Evolutionary conservation across 2,797 vertebrate genomes (phyloP).

Genomic region (Poecilia gillii): DNA sequence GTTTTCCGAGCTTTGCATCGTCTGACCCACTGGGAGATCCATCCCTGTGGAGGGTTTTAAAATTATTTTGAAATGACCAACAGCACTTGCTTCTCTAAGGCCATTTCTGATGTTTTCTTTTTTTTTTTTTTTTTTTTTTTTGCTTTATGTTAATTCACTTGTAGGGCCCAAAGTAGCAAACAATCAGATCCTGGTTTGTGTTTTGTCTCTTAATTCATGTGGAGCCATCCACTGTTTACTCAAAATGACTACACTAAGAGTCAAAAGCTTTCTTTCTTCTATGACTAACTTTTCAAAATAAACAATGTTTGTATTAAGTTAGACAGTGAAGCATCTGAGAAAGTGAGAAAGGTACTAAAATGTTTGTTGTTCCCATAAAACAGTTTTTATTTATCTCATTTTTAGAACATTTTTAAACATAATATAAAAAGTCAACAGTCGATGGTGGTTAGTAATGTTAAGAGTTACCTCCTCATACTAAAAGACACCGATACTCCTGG

Average conservation of each 20-base stretch:
- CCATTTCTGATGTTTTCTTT: neutral
- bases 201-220: neutral
- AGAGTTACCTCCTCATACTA: neutral
- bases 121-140: too few species aligned
- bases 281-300: neutral
- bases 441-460: neutral
- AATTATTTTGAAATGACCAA: neutral
- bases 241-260: neutral
- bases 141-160: neutral
- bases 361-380: neutral
- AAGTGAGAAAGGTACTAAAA: neutral
- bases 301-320: neutral
- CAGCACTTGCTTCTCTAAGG: neutral
- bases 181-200: neutral
- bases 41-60: neutral
- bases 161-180: neutral
- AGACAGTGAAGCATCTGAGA: neutral
- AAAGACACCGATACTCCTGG: neutral
- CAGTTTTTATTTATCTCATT: neutral
- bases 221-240: neutral
- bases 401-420: neutral
- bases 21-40: neutral
- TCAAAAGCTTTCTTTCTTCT: neutral
- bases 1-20: neutral
- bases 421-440: neutral